These are phyloP conservation scores for Heliocidaris tuberculata DNA, from an alignment of 35 echinoderm and acorn worm species.

Conservation along the genomic window DNA sequence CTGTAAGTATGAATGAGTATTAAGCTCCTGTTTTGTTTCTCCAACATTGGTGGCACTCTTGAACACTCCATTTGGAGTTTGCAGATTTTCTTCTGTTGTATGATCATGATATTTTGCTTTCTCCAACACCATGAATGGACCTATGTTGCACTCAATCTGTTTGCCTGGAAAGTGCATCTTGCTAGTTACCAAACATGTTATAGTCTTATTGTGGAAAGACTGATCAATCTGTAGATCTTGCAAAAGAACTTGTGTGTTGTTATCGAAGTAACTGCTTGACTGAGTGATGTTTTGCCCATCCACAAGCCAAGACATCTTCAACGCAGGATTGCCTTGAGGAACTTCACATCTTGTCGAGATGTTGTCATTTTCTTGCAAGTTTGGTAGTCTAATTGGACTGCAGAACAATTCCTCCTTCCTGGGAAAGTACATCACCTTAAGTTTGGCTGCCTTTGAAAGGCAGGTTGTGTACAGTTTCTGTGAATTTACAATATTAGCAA, in stretches of 20 bases:
- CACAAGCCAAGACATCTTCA: not conserved
- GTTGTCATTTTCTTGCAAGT: not conserved
- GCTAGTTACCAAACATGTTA: not conserved
- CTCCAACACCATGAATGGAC: not conserved
- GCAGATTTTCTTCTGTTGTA: not conserved
- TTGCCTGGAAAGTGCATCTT: not conserved
- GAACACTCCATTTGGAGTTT: not conserved
- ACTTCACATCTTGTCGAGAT: not conserved
- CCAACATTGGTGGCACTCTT: not conserved
- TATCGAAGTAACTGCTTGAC: not conserved
- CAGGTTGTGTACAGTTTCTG: not conserved
- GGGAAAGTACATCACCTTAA: not conserved
- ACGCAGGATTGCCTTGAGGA: not conserved
- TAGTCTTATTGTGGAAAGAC: slow-evolving; percentile 1
- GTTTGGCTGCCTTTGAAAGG: not conserved
- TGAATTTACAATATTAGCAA: not conserved
- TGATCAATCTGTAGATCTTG: not conserved
- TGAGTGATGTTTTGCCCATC: not conserved
- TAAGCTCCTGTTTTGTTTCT: not conserved
- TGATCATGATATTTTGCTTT: not conserved
- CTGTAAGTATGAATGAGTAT: not conserved
- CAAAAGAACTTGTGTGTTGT: not conserved
- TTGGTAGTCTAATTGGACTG: not conserved
- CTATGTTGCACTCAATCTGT: not conserved
- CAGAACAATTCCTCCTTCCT: not conserved